Conservation (phyloP, 2,113 vertebrate species). For the Thalassoma bifasciatum region DNA sequence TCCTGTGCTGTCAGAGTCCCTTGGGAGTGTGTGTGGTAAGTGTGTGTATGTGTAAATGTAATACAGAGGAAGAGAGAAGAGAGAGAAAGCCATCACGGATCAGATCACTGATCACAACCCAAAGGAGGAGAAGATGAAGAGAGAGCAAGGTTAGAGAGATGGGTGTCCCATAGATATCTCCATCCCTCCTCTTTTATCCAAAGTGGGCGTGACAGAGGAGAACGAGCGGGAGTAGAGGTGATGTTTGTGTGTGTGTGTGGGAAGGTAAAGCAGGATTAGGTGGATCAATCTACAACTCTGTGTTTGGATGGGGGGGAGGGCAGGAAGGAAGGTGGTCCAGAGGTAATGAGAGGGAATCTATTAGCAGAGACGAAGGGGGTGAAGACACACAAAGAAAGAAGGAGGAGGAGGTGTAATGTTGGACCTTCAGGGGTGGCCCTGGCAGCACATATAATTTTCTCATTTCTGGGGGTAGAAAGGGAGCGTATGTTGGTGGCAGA, state of each 20-base stretch:
- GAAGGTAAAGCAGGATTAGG: constrained; percentile 61
- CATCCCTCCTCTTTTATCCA: constrained; percentile 41
- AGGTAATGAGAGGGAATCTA: constrained; percentile 68
- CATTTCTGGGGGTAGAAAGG: constrained; percentile 30
- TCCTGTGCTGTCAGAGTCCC: constrained; percentile 75
- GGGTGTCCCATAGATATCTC: constrained; percentile 40
- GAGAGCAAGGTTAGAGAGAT: constrained; percentile 63
- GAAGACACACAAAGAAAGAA: constrained; percentile 56
- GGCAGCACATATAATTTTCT: constrained; percentile 50
- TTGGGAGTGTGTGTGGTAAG: constrained; percentile 50
- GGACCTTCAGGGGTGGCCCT: constrained; percentile 61
- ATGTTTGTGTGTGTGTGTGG: constrained; percentile 18
- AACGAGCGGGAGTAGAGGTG: constrained; percentile 28
- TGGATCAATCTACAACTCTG: constrained; percentile 58
- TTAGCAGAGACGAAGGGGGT: constrained; percentile 36
- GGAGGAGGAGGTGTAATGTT: constrained; percentile 16
- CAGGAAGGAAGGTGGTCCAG: constrained; percentile 59
- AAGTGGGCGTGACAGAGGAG: constrained; percentile 41
- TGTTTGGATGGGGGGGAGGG: constrained; percentile 69
- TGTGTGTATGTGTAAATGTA: constrained; percentile 22
- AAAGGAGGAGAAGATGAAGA: constrained; percentile 18
- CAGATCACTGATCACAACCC: constrained; percentile 68
- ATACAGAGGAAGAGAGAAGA: constrained; percentile 20
- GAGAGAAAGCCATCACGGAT: constrained; percentile 65
- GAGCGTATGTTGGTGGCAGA: constrained; percentile 37